These are phyloP conservation scores for Xylocampa areola DNA, from an alignment of 2,888 invertebrate genomes.

Conservation along the genomic window DNA sequence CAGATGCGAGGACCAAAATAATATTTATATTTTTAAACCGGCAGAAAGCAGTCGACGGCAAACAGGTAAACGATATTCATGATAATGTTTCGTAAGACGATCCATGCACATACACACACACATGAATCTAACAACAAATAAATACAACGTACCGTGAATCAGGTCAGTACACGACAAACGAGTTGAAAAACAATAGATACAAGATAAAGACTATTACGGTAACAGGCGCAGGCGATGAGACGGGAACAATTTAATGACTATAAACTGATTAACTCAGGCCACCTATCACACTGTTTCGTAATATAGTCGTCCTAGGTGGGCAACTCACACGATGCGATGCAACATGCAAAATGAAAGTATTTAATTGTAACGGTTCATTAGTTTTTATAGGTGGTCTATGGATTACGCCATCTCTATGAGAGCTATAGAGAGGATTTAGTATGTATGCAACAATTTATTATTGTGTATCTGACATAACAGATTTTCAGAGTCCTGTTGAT, in stretches of 20 bases:
- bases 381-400: too few relatives aligned
- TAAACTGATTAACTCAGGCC: conserved; percentile 55
- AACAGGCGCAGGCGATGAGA: conserved; percentile 45
- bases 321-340: neutral
- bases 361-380: too few relatives aligned
- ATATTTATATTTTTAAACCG: too few relatives aligned
- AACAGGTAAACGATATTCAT: too few relatives aligned
- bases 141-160: conserved; percentile 32
- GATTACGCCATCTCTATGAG: too few relatives aligned
- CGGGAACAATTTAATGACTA: conserved; percentile 60
- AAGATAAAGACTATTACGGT: conserved; percentile 59
- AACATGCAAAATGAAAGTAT: neutral
- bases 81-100: conserved; percentile 5
- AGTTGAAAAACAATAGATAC: conserved; percentile 57
- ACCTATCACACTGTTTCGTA: conserved; percentile 49
- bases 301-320: neutral
- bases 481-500: too few relatives aligned
- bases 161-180: conserved; percentile 47
- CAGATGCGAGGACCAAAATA: too few relatives aligned
- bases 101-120: conserved; percentile 5
- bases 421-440: too few relatives aligned
- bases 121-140: conserved; percentile 8
- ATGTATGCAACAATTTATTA: too few relatives aligned
- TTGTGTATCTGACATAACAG: too few relatives aligned
- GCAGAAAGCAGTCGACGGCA: too few relatives aligned